These are phyloP conservation scores for Drosophila arawakana DNA, from an alignment of 1,140 invertebrate genomes.

Conservation along the genomic window DNA sequence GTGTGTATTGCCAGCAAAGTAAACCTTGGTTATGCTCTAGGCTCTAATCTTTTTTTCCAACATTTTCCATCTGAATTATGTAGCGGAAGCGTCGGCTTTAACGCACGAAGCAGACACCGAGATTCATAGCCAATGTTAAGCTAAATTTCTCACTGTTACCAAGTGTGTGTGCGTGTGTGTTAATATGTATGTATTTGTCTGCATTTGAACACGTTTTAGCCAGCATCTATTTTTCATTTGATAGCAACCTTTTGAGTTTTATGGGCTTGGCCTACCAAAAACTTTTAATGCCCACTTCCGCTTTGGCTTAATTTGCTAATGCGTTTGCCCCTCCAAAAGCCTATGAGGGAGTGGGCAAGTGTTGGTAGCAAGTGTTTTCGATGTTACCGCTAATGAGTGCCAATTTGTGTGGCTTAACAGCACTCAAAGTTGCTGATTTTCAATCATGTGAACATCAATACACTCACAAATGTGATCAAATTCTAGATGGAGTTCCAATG, in stretches of 20 bases:
- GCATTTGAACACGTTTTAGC: conserved; percentile 47
- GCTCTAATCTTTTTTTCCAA: conserved; percentile 49
- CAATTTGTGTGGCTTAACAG: conserved; percentile 48
- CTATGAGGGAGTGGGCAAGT: background rate
- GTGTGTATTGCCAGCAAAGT: conserved; percentile 22
- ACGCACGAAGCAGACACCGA: conserved; percentile 59
- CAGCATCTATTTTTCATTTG: conserved; percentile 71
- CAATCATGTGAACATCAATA: background rate
- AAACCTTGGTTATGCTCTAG: conserved; percentile 34
- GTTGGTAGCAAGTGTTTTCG: conserved; percentile 33
- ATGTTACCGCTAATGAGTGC: conserved; percentile 61
- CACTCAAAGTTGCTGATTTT: background rate
- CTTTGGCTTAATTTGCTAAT: conserved; percentile 71
- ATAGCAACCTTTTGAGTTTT: conserved; percentile 67
- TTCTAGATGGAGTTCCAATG: no score
- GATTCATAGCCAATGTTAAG: conserved; percentile 63
- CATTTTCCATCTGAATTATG: conserved; percentile 75
- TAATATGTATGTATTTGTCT: conserved; percentile 20
- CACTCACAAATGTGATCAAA: background rate
- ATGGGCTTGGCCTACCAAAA: conserved; percentile 48
- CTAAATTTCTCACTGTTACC: conserved; percentile 8
- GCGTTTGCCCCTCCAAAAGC: conserved; percentile 20
- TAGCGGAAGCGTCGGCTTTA: conserved; percentile 74
- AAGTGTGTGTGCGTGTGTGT: conserved; percentile 17
- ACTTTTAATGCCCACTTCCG: conserved; percentile 72